Conservation (phyloP, 2,888 invertebrate species). For the Diaperis boleti region DNA sequence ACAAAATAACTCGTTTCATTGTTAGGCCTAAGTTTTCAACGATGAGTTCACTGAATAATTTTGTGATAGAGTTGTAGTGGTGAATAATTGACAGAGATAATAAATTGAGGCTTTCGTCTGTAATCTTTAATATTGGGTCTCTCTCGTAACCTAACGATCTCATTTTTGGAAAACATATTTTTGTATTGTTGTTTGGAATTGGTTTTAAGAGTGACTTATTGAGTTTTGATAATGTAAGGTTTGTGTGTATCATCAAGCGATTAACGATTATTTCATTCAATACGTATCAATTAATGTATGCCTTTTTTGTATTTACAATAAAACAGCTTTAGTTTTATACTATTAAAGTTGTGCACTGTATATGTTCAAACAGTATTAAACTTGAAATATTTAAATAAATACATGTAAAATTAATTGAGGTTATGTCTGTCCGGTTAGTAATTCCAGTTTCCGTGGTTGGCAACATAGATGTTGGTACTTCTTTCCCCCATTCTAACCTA, state of each 20-base stretch:
- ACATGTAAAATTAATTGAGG: slow-evolving; percentile 24
- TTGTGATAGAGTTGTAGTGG: slow-evolving; percentile 46
- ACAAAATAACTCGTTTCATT: slow-evolving; percentile 36
- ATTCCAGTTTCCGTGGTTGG: neutral
- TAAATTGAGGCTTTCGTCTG: slow-evolving; percentile 36
- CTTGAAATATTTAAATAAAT: slow-evolving; percentile 54
- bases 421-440: neutral
- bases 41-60: slow-evolving; percentile 42
- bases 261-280: slow-evolving; percentile 31
- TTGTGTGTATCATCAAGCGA: slow-evolving; percentile 22
- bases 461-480: neutral
- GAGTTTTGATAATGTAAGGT: slow-evolving; percentile 28
- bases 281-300: slow-evolving; percentile 56
- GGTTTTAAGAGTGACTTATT: slow-evolving; percentile 25
- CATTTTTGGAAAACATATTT: slow-evolving; percentile 34
- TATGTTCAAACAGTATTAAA: slow-evolving; percentile 62
- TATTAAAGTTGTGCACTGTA: slow-evolving; percentile 58
- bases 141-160: slow-evolving; percentile 32
- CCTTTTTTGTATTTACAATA: slow-evolving; percentile 55
- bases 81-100: slow-evolving; percentile 38
- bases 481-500: too few species aligned
- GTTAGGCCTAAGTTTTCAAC: slow-evolving; percentile 44
- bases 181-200: slow-evolving; percentile 29
- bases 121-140: slow-evolving; percentile 7
- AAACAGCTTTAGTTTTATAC: slow-evolving; percentile 60